A percentile compares a stretch with the other conserved stretches of the same genome.
phyloP scores from a whole-genome alignment of 2,113 vertebrate genomes.

The Chiloscyllium plagiosum region DNA sequence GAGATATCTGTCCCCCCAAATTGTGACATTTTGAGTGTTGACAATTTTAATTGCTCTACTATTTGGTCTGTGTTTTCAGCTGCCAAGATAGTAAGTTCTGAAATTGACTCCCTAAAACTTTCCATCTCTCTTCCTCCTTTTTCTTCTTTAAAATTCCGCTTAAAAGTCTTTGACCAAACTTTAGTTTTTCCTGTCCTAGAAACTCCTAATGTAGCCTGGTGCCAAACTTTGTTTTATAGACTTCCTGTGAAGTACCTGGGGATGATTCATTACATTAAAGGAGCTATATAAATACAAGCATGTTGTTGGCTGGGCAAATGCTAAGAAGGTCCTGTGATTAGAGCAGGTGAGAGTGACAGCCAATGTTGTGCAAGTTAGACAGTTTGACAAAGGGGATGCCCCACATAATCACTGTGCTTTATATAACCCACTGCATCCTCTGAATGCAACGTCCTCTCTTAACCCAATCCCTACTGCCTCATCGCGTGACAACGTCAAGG shows the following conservation, averaged over 20 bases:
- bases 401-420: background rate
- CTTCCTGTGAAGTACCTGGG: background rate
- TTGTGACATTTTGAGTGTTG: no score
- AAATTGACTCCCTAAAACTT: no score
- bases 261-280: no score
- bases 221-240: background rate
- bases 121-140: background rate
- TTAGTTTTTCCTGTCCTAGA: background rate
- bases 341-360: no score
- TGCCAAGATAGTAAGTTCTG: no score
- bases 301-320: background rate
- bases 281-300: no score
- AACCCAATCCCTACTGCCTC: background rate
- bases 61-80: no score
- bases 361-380: background rate
- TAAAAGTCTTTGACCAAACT: background rate
- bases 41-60: no score
- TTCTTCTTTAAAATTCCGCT: background rate
- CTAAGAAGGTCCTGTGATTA: background rate
- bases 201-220: background rate
- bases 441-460: background rate
- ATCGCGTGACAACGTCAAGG: background rate
- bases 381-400: background rate
- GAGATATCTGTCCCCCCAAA: no score
- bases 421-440: no score